Base-by-base conservation (phyloP, 2,888 invertebrate species). In the Pardosa pseudoannulata region DNA sequence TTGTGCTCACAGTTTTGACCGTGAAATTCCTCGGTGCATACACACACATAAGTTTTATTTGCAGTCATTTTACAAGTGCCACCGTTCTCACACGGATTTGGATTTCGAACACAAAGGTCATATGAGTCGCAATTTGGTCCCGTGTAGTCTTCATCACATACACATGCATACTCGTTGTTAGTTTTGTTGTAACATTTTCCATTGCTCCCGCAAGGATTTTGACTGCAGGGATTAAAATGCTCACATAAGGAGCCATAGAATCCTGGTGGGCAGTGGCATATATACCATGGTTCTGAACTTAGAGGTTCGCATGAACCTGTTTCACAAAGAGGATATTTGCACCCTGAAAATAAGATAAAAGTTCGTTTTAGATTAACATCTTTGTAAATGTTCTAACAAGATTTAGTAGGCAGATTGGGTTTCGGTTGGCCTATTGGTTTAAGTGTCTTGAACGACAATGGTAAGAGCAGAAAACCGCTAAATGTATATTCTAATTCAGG, bases 11-110 rank as follows among this genome's bases (percentile, higher is more conserved):
- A 91, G 62, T 76, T 88, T 9, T 81, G 19, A 0, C 91, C 91
- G 23, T 88, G 90, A 86, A 89, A 91, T 19, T 91, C 91, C 1
- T 70, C 50, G 36, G 79, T 68, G 72, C 91, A 91, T 16, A 80
- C n/a, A 79, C 91, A 91, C 5, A 65, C 31, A 29, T 75, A 88
- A 0, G 62, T 65, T 7, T 82, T 71, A 29, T 82, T 81, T 0
- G 80, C 29, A 19, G 74, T 74, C 39, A 79, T 72, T 13, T 76
- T 23, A 27, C 89, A 89, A 0, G 81, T 85, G 11, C 83, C 88
- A 2, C 88, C 88, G 71, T 89, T 89, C n/a, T 76, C 28, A 64
- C 88, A 89, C 6, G 80, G 83, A 16, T 81, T 70, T 13, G 79
- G 67, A 2, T 70, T 70, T 5, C 70, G 41, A 11, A 50, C 29